phyloP scores from a whole-genome alignment of 2,888 invertebrate species.

The Myathropa florea region DNA sequence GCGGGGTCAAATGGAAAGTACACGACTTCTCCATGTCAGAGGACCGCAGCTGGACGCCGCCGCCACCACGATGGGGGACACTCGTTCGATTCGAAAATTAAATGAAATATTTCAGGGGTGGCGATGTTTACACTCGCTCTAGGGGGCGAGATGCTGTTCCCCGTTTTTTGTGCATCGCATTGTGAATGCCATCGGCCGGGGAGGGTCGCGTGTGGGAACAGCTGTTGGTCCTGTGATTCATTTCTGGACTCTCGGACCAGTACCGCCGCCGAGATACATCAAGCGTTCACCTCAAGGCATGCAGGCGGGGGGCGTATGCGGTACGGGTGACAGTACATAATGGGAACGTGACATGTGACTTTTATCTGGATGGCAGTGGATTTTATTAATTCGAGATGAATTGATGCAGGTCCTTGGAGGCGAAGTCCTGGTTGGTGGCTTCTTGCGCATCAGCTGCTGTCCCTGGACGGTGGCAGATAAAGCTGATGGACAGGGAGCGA shows the following conservation, averaged over 20 bases:
- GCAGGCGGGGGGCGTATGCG: neutral
- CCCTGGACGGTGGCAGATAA: too few relatives aligned
- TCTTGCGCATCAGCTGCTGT: too few relatives aligned
- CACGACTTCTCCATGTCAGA: neutral
- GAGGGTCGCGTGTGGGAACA: neutral
- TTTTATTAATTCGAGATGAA: too few relatives aligned
- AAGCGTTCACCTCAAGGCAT: neutral
- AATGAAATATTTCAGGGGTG: constrained; percentile 54
- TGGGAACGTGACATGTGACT: constrained; percentile 60
- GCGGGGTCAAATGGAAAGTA: neutral
- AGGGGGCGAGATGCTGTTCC: neutral
- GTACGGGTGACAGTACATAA: neutral
- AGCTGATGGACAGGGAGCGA: too few relatives aligned
- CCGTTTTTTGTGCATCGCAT: neutral
- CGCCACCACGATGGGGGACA: neutral
- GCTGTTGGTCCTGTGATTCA: neutral
- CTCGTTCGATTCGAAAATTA: constrained; percentile 41
- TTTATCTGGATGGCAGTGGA: constrained; percentile 41
- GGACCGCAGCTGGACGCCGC: neutral
- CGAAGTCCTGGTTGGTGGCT: too few relatives aligned
- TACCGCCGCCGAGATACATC: neutral
- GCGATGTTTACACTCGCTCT: constrained; percentile 50
- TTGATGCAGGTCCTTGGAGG: too few relatives aligned
- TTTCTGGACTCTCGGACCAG: neutral
- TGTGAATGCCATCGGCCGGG: neutral